Evolutionary conservation across 2,888 invertebrate species (phyloP).

Genomic region (Agrotis segetum): DNA sequence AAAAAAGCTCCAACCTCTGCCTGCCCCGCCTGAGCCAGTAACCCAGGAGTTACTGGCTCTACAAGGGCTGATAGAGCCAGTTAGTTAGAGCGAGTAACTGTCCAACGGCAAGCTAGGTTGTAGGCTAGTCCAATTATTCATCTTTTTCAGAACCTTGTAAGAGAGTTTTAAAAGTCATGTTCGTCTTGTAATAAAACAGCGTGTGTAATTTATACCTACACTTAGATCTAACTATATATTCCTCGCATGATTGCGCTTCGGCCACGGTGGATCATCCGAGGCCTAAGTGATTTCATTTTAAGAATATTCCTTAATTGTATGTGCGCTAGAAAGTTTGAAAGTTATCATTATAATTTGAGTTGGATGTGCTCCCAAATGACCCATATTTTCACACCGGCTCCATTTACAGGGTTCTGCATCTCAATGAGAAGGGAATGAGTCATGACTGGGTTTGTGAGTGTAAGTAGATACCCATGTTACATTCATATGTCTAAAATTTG

Average conservation of each 20-base stretch:
- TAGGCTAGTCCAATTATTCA: not conserved
- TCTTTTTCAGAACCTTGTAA: conserved; percentile 17
- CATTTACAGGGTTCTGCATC: not conserved
- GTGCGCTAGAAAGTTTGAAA: not conserved
- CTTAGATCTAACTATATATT: conserved; percentile 31
- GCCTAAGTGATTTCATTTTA: conserved; percentile 21
- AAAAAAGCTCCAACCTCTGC: too few relatives aligned
- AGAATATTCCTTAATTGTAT: not conserved
- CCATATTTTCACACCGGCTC: not conserved
- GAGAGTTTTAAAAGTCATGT: conserved; percentile 16
- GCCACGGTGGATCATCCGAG: conserved; percentile 51
- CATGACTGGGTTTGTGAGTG: not conserved
- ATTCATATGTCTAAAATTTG: too few relatives aligned
- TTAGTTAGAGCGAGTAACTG: too few relatives aligned
- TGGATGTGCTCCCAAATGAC: not conserved
- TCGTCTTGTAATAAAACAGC: conserved; percentile 29
- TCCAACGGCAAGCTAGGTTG: too few relatives aligned
- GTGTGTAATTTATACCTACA: conserved; percentile 39
- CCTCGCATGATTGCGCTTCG: conserved; percentile 52
- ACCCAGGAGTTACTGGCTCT: too few relatives aligned
- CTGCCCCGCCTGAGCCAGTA: too few relatives aligned
- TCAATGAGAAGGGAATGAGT: not conserved
- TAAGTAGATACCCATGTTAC: not conserved
- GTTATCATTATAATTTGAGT: too few relatives aligned
- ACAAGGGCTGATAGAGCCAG: too few relatives aligned